Evolutionary conservation across 2,113 vertebrate species (phyloP).

Genomic region (Steatornis caripensis): DNA sequence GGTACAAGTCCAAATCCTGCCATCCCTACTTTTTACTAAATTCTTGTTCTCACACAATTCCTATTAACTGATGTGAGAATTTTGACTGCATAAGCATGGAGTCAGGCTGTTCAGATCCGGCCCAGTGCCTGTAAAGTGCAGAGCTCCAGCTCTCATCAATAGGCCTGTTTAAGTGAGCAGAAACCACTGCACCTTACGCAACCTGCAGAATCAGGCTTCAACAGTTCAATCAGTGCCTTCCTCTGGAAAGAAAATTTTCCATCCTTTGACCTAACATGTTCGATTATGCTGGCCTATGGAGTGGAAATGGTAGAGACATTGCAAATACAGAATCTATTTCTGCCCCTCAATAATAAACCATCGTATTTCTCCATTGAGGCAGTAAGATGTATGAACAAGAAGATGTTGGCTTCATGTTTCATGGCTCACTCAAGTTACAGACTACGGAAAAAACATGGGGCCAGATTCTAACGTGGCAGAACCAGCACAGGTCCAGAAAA

Average conservation of each 20-base stretch:
- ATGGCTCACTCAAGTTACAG: neutral
- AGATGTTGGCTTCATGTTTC: neutral
- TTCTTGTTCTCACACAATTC: slow-evolving; percentile 39
- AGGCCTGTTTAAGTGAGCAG: neutral
- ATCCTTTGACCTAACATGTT: neutral
- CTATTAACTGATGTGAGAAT: slow-evolving; percentile 19
- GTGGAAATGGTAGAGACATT: neutral
- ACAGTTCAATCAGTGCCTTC: neutral
- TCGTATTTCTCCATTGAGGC: neutral
- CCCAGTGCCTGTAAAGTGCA: neutral
- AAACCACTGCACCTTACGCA: neutral
- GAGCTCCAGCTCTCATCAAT: neutral
- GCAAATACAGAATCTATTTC: neutral
- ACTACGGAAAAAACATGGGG: neutral
- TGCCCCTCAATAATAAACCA: neutral
- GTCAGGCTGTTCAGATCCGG: neutral
- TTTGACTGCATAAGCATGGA: neutral
- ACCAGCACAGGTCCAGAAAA: neutral
- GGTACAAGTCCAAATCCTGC: slow-evolving; percentile 18
- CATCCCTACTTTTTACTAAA: slow-evolving; percentile 18
- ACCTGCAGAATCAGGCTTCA: neutral
- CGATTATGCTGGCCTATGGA: neutral
- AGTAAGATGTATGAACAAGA: neutral
- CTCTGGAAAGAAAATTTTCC: neutral
- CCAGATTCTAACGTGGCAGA: neutral